A percentile compares a stretch with the other conserved stretches of the same genome.
Evolutionary conservation across 2,797 vertebrate species (phyloP).

Genomic region (Gouania willdenowi): DNA sequence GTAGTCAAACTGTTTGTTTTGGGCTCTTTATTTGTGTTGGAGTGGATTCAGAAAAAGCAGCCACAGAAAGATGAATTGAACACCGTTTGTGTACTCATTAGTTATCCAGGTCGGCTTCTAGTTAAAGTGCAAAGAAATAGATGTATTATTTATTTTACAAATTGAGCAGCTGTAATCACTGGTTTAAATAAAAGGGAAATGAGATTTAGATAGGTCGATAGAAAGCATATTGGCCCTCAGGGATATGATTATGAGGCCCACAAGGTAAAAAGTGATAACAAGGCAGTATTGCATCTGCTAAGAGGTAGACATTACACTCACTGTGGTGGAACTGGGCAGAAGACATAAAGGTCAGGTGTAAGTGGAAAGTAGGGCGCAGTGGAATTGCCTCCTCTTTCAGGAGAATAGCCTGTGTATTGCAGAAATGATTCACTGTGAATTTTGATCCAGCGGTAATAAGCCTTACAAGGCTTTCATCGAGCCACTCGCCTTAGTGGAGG

Average conservation of each 20-base stretch:
- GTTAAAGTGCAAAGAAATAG: constrained; percentile 24
- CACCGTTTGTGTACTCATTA: constrained; percentile 27
- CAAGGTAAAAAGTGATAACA: constrained; percentile 64
- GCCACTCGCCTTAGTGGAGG: neutral
- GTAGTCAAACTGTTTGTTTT: constrained; percentile 66
- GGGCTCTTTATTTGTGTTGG: constrained; percentile 48
- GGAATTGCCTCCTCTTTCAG: constrained; percentile 63
- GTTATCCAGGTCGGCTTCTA: constrained; percentile 26
- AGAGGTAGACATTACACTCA: constrained; percentile 56
- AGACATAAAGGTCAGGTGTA: constrained; percentile 75
- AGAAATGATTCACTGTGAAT: constrained; percentile 62
- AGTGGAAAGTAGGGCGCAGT: constrained; percentile 68
- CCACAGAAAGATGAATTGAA: constrained; percentile 43
- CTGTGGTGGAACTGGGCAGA: constrained; percentile 60
- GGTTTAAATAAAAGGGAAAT: constrained; percentile 1
- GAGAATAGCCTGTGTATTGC: constrained; percentile 55
- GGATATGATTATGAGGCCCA: constrained; percentile 64
- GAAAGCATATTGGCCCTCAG: constrained; percentile 26
- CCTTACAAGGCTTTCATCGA: constrained; percentile 40
- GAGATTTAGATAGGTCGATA: constrained; percentile 7
- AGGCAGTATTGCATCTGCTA: constrained; percentile 59
- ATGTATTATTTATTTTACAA: constrained; percentile 15
- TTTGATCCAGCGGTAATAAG: constrained; percentile 72
- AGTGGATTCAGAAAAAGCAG: constrained; percentile 32
- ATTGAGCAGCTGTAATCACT: neutral